Percentiles rank a stretch among this genome's conserved stretches.
phyloP scores from a whole-genome alignment of 2,888 invertebrate genomes.

The Acrocyrtus sp. region DNA sequence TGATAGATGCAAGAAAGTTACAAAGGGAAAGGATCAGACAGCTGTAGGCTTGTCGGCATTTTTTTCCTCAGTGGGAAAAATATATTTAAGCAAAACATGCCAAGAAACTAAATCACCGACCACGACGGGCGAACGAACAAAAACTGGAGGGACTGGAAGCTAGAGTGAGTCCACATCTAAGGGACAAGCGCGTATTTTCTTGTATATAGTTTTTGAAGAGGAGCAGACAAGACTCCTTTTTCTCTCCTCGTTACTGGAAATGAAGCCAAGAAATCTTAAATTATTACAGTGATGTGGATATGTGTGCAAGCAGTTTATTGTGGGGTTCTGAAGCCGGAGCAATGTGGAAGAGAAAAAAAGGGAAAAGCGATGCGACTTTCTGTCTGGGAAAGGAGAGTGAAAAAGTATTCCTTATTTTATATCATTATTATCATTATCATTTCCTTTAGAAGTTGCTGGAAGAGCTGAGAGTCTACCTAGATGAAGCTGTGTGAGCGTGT shows the following conservation, averaged over 20 bases:
- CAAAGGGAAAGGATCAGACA: no score
- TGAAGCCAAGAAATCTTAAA: slow-evolving; percentile 51
- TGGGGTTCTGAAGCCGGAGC: no score
- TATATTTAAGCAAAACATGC: slow-evolving; percentile 32
- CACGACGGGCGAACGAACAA: no score
- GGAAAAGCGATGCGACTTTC: no score
- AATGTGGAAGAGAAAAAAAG: no score
- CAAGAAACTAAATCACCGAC: slow-evolving; percentile 40
- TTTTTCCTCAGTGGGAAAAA: no score
- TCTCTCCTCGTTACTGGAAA: slow-evolving; percentile 11
- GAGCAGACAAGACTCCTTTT: slow-evolving; percentile 1
- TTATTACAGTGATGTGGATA: no score
- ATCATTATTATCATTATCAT: slow-evolving; percentile 19
- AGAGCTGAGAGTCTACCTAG: not conserved
- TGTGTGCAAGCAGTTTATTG: no score
- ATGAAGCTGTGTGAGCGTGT: not conserved
- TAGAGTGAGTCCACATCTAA: not conserved
- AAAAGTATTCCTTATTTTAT: slow-evolving; percentile 1
- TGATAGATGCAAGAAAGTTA: no score
- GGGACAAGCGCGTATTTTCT: no score
- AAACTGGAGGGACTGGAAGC: not conserved
- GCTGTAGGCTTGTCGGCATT: no score
- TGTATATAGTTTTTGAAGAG: not conserved
- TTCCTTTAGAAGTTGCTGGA: not conserved
- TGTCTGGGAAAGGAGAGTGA: not conserved